Evolutionary conservation across 1,140 invertebrate genomes (phyloP), one percentile per base, ranked within the genome.

Genomic region (Conus betulinus): DNA sequence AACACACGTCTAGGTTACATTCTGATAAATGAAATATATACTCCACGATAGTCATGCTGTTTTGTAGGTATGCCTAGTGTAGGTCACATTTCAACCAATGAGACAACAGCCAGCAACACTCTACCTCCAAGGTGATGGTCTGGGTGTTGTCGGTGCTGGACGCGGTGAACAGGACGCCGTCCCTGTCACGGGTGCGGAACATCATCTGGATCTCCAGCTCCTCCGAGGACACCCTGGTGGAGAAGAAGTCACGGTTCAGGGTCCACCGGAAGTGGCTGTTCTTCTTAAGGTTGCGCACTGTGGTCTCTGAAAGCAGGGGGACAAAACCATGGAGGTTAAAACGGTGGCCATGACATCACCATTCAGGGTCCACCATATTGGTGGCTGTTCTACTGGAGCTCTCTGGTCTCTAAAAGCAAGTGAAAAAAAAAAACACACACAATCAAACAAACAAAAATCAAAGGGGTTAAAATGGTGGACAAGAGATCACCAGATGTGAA

Each of bases 251-350:
- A 76, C 93, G 89, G 82, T 94, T 98, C 5, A 99, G 95, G 2
- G 98, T 98, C 95, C 99, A 99, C 93, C 99, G 98, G 8, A 99
- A 98, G 95, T 99, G 99, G 91, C 98, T 98, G 94, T 98, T 97
- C 0, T 97, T 97, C 93, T 98, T 97, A 94, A 99, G 87, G 97
- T 99, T 94, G 90, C 95, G 92, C 52, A 52, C 97, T 97, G 39
- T 98, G 97, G 95, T 93, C 52, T 88, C 94, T 95, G 92, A 27
- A 87, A 78, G 15, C 25, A 63, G 51, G 20, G 67, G 20, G 57
- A 60, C 15, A 60, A 2, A 60, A 15, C 57, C 8, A 11, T 2
- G 8, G 57, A 60, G 1, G 57, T 60, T 60, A 60, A 60, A 60
- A 60, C 51, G 1, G 88, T 89, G 71, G 92, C 91, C 83, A 93